Conservation (phyloP, 2,797 vertebrate genomes). For the Chrysocyon brachyurus region DNA sequence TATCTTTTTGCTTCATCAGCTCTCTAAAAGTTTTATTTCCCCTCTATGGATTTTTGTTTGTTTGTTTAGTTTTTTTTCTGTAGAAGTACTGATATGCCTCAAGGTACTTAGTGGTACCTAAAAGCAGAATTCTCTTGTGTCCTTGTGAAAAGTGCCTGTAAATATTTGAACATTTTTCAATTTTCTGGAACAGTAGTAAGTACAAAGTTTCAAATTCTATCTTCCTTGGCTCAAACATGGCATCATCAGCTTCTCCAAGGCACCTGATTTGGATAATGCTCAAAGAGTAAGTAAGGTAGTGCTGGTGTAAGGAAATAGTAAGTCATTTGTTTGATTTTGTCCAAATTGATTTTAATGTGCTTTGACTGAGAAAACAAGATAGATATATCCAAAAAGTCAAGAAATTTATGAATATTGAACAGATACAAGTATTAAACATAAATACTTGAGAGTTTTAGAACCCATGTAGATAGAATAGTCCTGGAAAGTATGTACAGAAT, state of each 20-base stretch:
- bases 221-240: not conserved
- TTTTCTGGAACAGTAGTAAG: not conserved
- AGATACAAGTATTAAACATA: not conserved
- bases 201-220: not conserved
- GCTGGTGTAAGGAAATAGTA: not conserved
- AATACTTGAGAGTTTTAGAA: not conserved
- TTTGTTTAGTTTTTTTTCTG: not conserved
- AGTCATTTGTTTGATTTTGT: conserved; percentile 24
- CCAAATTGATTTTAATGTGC: not conserved
- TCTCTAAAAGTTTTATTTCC: not conserved
- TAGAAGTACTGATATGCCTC: not conserved
- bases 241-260: not conserved
- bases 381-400: not conserved
- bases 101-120: not conserved
- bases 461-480: not conserved
- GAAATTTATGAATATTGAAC: not conserved
- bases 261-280: not conserved
- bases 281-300: not conserved
- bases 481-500: not conserved
- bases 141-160: not conserved
- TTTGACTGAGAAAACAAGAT: not conserved
- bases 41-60: not conserved
- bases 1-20: not conserved
- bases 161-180: not conserved
- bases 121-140: not conserved